Evolutionary conservation across 1,140 invertebrate genomes (phyloP).

Genomic region (Phenacoccus solenopsis): DNA sequence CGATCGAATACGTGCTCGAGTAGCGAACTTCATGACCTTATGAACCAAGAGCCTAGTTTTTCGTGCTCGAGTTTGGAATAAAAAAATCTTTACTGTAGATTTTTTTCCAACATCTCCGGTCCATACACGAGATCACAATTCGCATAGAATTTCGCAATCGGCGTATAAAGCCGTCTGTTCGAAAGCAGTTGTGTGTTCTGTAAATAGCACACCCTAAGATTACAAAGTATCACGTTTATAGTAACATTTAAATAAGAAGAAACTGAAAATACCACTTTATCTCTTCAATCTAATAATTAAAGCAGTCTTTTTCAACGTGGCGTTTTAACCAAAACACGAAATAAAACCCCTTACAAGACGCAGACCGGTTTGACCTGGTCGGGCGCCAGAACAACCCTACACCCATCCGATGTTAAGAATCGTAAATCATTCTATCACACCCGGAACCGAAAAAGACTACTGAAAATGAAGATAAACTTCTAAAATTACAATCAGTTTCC

Average conservation of each 20-base stretch:
- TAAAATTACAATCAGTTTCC: background rate
- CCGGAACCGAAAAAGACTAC: background rate
- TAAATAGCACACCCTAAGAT: too few relatives aligned
- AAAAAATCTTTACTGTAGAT: too few relatives aligned
- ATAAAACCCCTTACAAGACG: background rate
- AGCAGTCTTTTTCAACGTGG: background rate
- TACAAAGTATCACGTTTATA: too few relatives aligned
- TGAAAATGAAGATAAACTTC: background rate
- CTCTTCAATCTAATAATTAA: too few relatives aligned
- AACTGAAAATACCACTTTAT: too few relatives aligned
- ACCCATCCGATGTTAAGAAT: background rate
- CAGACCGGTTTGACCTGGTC: background rate
- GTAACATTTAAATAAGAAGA: too few relatives aligned
- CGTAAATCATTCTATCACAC: background rate
- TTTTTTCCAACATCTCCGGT: too few relatives aligned
- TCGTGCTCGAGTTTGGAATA: too few relatives aligned
- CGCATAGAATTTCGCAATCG: too few relatives aligned
- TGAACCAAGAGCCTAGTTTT: background rate
- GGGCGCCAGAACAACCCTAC: background rate
- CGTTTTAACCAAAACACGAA: background rate
- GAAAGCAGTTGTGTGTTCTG: too few relatives aligned
- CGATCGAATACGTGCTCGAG: background rate
- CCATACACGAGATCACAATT: too few relatives aligned
- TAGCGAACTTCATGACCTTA: background rate
- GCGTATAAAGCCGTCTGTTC: too few relatives aligned